phyloP scores from a whole-genome alignment of 2,888 invertebrate genomes.

The Azorinus chamasolen region DNA sequence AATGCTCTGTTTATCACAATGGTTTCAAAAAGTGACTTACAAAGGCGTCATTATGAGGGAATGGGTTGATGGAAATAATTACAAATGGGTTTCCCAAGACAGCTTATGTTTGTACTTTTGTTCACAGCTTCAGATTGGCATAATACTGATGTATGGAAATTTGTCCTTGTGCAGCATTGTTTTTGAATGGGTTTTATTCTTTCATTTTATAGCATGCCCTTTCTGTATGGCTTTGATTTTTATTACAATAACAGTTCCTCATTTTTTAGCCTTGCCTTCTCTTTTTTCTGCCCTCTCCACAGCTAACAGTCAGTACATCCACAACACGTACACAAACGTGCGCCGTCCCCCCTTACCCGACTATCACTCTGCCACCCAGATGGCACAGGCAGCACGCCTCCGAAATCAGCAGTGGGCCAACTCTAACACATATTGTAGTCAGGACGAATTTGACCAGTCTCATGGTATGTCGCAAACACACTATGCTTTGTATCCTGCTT shows the following conservation, averaged over 20 bases:
- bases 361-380: slow-evolving; percentile 94
- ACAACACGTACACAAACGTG: slow-evolving; percentile 75
- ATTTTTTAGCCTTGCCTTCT: slow-evolving; percentile 15
- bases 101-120: no score
- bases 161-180: no score
- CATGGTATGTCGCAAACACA: slow-evolving; percentile 44
- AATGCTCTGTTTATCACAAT: no score
- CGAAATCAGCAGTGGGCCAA: slow-evolving; percentile 88
- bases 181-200: not conserved
- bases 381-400: slow-evolving; percentile 89
- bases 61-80: no score
- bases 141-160: no score
- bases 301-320: slow-evolving; percentile 79
- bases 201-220: not conserved
- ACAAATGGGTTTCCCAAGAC: no score
- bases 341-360: slow-evolving; percentile 91
- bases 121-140: no score
- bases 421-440: slow-evolving; percentile 93
- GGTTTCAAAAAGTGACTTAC: no score
- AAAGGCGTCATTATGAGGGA: no score
- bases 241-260: slow-evolving; percentile 6
- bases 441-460: slow-evolving; percentile 81
- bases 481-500: no score
- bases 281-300: slow-evolving; percentile 59
- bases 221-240: not conserved